Percentiles rank a stretch among this genome's conserved stretches.
phyloP scores from a whole-genome alignment of 2,797 vertebrate genomes.

The Cossypha polioptera region DNA sequence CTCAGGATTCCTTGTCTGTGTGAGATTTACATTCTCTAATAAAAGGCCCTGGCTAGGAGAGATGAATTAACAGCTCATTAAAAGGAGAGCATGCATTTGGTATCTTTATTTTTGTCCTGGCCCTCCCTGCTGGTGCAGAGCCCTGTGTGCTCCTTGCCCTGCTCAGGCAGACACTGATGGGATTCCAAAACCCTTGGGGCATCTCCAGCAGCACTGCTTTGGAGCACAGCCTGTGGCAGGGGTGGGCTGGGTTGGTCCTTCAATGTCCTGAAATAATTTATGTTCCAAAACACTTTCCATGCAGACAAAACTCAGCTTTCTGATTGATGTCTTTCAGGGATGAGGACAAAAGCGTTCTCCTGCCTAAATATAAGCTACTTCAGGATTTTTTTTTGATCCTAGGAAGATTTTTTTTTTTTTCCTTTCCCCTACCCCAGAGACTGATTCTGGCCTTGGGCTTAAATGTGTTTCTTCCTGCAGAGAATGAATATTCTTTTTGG shows the following conservation, averaged over 20 bases:
- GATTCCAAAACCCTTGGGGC: neutral
- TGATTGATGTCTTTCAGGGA: neutral
- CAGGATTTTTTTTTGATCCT: neutral
- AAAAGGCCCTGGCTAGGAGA: constrained; percentile 62
- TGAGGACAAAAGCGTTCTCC: neutral
- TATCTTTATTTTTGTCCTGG: neutral
- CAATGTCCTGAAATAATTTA: neutral
- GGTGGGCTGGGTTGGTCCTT: neutral
- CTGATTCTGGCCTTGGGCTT: neutral
- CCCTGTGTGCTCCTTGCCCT: neutral
- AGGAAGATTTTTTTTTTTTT: neutral
- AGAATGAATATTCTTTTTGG: neutral
- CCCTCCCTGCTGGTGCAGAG: neutral
- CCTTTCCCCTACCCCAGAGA: neutral
- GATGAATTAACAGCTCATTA: constrained; percentile 76
- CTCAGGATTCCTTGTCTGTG: constrained; percentile 70
- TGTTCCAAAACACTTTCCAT: neutral
- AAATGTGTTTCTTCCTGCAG: neutral
- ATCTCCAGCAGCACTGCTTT: neutral
- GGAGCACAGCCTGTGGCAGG: neutral
- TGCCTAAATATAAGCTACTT: neutral
- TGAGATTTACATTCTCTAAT: constrained; percentile 77
- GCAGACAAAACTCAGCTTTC: neutral
- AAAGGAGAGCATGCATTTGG: constrained; percentile 30
- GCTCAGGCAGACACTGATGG: neutral